These are phyloP conservation scores for Solenodon paradoxus DNA, from an alignment of 2,113 vertebrate genomes.

Conservation along the genomic window DNA sequence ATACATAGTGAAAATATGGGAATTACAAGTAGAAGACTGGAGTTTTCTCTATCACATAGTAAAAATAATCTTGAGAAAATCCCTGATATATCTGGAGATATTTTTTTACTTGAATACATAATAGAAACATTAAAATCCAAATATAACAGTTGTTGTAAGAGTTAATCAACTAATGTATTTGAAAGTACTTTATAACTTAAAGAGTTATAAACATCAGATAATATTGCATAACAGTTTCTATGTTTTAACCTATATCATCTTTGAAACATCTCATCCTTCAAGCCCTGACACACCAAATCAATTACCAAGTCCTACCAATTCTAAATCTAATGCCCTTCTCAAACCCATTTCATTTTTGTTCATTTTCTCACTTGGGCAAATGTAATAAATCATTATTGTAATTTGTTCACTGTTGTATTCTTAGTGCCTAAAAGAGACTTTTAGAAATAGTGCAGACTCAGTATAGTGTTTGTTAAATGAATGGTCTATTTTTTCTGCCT, in stretches of 20 bases:
- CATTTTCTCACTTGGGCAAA: background rate
- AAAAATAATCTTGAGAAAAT: background rate
- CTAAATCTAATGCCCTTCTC: background rate
- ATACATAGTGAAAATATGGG: background rate
- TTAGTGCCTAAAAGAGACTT: background rate
- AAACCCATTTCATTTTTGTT: background rate
- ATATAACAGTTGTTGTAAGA: background rate
- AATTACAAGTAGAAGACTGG: background rate
- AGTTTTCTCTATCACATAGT: background rate
- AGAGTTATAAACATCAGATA: background rate
- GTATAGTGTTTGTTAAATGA: background rate
- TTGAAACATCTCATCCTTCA: background rate
- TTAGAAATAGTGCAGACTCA: background rate
- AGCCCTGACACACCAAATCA: background rate
- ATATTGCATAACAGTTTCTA: background rate
- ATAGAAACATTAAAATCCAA: background rate
- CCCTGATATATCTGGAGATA: background rate
- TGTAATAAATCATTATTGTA: background rate
- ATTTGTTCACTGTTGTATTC: background rate
- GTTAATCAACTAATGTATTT: background rate
- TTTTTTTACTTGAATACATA: background rate
- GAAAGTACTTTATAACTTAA: background rate
- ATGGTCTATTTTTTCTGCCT: background rate
- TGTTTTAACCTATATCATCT: background rate
- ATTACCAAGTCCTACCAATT: background rate